These are phyloP conservation scores for Archilochus colubris DNA, from an alignment of 2,113 vertebrate genomes.

Conservation along the genomic window DNA sequence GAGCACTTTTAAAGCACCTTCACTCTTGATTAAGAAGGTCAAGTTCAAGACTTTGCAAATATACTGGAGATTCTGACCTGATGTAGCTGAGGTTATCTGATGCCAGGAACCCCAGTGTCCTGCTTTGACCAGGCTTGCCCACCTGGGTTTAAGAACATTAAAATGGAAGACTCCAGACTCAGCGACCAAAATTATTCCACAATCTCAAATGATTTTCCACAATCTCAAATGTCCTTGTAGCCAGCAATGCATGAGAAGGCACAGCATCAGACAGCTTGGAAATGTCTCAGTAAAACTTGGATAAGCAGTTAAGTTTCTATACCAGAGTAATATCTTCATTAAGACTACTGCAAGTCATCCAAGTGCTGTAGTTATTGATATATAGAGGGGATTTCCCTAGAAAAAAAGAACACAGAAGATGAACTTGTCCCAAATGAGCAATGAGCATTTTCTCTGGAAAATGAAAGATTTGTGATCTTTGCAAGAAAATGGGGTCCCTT, in stretches of 20 bases:
- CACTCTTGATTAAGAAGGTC: neutral
- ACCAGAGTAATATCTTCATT: neutral
- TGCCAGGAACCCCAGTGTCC: neutral
- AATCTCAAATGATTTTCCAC: neutral
- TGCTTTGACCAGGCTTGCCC: neutral
- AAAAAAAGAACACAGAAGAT: slow-evolving; percentile 26
- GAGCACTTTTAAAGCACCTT: neutral
- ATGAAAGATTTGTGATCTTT: neutral
- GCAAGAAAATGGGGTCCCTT: neutral
- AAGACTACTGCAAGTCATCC: slow-evolving; percentile 2
- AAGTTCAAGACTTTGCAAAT: neutral
- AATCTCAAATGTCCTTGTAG: neutral
- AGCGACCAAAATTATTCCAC: neutral
- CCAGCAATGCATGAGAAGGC: neutral
- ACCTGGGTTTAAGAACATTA: neutral
- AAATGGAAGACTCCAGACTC: neutral
- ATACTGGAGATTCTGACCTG: neutral
- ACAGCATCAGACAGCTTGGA: neutral
- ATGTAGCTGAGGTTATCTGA: neutral
- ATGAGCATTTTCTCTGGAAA: neutral
- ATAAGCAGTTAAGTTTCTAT: neutral
- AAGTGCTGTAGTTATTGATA: slow-evolving; percentile 36
- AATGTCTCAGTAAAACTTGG: neutral
- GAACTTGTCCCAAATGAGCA: neutral
- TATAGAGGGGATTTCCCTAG: slow-evolving; percentile 25